phyloP scores from a whole-genome alignment of 2,797 vertebrate genomes.

The Peromyscus eremicus region DNA sequence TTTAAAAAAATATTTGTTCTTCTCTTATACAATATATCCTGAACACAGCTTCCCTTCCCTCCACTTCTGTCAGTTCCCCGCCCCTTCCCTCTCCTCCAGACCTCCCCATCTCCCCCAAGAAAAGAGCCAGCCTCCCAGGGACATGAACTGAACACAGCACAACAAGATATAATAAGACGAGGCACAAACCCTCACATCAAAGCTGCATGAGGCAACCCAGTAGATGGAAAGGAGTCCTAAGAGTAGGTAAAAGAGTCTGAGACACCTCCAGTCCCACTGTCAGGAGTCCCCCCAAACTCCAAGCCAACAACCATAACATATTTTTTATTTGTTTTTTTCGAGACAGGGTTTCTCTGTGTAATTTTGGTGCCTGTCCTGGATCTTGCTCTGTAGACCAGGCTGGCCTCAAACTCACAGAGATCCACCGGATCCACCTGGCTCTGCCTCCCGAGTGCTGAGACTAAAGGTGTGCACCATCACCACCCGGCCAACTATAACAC shows the following conservation, averaged over 20 bases:
- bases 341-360: no score
- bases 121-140: background rate
- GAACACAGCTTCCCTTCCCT: no score
- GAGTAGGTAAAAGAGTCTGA: background rate
- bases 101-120: background rate
- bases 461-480: no score
- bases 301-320: background rate
- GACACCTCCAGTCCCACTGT: background rate
- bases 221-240: background rate
- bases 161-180: background rate
- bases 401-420: no score
- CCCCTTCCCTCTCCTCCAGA: background rate
- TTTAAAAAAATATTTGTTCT: background rate
- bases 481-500: background rate
- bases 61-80: background rate
- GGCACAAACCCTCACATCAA: background rate
- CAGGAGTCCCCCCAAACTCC: background rate
- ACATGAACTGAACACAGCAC: background rate
- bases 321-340: no score
- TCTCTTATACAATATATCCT: background rate
- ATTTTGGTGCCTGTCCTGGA: no score
- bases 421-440: no score
- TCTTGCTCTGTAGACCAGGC: no score
- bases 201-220: background rate
- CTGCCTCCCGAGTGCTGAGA: no score